phyloP scores from a whole-genome alignment of 2,888 invertebrate species.

The Leptinotarsa juncta region DNA sequence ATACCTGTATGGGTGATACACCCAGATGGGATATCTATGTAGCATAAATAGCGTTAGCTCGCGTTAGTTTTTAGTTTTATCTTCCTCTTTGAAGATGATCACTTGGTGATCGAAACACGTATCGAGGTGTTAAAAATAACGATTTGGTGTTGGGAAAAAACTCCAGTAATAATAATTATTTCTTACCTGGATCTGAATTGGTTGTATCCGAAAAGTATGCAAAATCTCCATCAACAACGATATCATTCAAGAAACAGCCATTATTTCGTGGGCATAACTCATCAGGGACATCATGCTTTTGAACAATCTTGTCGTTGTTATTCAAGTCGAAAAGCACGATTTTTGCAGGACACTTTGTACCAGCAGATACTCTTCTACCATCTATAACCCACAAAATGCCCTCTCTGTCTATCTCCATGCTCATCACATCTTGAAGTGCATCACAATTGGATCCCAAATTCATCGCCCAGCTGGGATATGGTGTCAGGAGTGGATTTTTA shows the following conservation, averaged over 20 bases:
- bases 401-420: conserved; percentile 76
- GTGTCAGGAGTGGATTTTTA: conserved; percentile 70
- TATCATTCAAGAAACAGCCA: conserved; percentile 73
- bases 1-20: too few species aligned
- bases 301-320: conserved; percentile 69
- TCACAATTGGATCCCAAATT: conserved; percentile 67
- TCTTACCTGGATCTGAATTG: conserved; percentile 69
- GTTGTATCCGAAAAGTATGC: conserved; percentile 78
- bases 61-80: too few species aligned
- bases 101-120: too few species aligned
- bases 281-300: conserved; percentile 70
- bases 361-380: conserved; percentile 70
- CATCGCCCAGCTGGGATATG: conserved; percentile 76
- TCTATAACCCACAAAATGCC: conserved; percentile 77
- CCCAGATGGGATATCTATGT: too few species aligned
- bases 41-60: too few species aligned
- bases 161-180: not conserved
- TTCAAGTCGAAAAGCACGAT: conserved; percentile 75
- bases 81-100: too few species aligned
- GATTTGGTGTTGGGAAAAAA: too few species aligned
- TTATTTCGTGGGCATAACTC: conserved; percentile 69
- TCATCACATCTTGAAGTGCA: conserved; percentile 77
- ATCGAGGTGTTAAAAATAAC: too few species aligned
- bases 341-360: conserved; percentile 73
- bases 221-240: conserved; percentile 73